Evolutionary conservation across 1,140 invertebrate genomes (phyloP), one percentile per base, ranked within the genome.

Genomic region (Hylaeus anthracinus): DNA sequence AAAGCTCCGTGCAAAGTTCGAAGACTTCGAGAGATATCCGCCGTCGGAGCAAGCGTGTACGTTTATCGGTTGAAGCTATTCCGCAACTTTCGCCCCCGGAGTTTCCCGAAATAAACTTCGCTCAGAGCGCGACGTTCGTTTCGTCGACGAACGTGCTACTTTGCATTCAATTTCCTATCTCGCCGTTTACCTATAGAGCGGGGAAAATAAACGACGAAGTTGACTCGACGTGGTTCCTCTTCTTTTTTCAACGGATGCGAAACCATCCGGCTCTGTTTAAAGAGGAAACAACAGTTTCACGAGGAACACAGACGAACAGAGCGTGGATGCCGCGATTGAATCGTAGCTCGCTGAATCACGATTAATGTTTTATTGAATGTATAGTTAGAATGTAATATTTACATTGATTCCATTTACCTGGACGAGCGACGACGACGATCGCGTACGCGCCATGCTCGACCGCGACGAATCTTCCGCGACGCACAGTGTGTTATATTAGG

Each of bases 291-390:
- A 51, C 51, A 51, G 51, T 56, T 15, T 56, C 55, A 14, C 51
- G 14, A 56, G 2, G 55, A 56, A 56, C 15, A 26, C 26, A 26
- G 26, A 26, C 60, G 37, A 8, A 3, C 43, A 2, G 43, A 45
- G 43, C 43, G 51, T 51, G 39, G 15, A 43, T 6, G 45, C 15
- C n/a, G 2, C 5, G 15, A 67, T 51, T 72, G 14, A 75, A 51
- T 61, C 14, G 71, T 55, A 41, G 48, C 1, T 56, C n/a, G 51
- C 15, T 41, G 48, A 37, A 60, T 83, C 81, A 83, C 86, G 83
- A 81, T 83, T 87, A 87, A 85, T 86, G 80, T 86, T 88, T 88
- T 88, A 88, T 88, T 88, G 81, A 86, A 84, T 88, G 81, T 81
- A 74, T 88, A 81, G 58, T 88, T 81, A 80, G 79, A 82, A 74